phyloP scores from a whole-genome alignment of 2,113 vertebrate genomes.

The Hirundichthys speculiger region DNA sequence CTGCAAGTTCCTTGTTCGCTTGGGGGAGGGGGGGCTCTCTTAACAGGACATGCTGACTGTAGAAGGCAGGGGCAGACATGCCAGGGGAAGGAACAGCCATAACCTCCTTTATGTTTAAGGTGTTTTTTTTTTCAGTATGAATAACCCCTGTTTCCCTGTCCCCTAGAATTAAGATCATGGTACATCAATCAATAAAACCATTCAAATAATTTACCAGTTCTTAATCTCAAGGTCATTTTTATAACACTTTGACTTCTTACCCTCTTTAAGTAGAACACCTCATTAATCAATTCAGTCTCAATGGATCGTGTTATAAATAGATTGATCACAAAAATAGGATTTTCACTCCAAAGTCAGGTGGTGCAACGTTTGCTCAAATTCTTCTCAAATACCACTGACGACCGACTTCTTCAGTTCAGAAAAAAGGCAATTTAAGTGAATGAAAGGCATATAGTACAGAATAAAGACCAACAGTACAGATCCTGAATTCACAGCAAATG shows the following conservation, averaged over 20 bases:
- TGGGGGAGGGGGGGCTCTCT: conserved; percentile 22
- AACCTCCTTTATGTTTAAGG: conserved; percentile 41
- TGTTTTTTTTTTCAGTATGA: conserved; percentile 9
- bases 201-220: conserved; percentile 5
- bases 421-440: not conserved
- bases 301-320: conserved; percentile 60
- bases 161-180: not conserved
- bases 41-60: conserved; percentile 63
- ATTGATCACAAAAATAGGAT: conserved; percentile 51
- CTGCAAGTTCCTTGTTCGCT: conserved; percentile 40
- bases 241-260: conserved; percentile 51
- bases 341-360: conserved; percentile 45
- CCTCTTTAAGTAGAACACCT: conserved; percentile 55
- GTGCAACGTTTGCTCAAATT: conserved; percentile 23
- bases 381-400: not conserved
- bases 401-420: not conserved
- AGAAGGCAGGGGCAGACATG: conserved; percentile 58
- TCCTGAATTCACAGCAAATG: not conserved
- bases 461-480: conserved; percentile 3
- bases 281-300: conserved; percentile 68
- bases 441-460: not conserved
- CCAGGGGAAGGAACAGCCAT: conserved; percentile 54
- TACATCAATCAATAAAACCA: not conserved
- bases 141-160: conserved; percentile 7
- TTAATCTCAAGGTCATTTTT: conserved; percentile 64